Percentiles rank a stretch among this genome's conserved stretches.
Evolutionary conservation across 2,797 vertebrate species (phyloP).

Genomic region (Ataeniobius toweri): DNA sequence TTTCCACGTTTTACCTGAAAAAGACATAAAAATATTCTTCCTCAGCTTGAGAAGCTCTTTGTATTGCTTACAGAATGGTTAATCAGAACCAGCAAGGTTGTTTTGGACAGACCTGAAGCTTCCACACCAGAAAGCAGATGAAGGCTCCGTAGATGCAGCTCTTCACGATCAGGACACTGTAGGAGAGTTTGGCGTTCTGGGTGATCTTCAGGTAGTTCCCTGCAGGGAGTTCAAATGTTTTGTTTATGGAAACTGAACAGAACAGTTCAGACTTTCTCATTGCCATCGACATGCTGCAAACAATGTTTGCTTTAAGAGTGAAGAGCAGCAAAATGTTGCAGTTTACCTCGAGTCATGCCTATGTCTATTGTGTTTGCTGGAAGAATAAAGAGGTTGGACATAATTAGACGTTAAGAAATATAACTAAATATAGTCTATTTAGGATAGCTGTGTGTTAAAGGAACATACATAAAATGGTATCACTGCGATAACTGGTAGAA

Average conservation of each 20-base stretch:
- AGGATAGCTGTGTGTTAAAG: not conserved
- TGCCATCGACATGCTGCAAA: not conserved
- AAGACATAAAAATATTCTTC: not conserved
- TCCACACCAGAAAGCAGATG: conserved; percentile 65
- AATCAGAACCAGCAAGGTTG: not conserved
- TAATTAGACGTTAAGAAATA: not conserved
- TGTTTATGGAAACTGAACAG: not conserved
- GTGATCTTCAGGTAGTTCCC: conserved; percentile 38
- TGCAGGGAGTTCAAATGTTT: conserved; percentile 28
- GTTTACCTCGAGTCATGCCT: conserved; percentile 5
- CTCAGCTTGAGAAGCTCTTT: not conserved
- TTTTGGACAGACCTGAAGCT: conserved; percentile 60
- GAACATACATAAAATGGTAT: not conserved
- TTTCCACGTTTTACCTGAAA: conserved; percentile 48
- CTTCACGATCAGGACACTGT: conserved; percentile 67
- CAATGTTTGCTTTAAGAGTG: not conserved
- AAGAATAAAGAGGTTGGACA: not conserved
- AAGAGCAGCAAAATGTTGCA: not conserved
- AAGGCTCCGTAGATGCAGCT: conserved; percentile 73
- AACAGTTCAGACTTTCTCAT: not conserved
- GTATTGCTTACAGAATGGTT: not conserved
- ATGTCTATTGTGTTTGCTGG: rapidly evolving
- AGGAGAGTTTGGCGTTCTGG: conserved; percentile 58
- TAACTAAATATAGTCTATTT: not conserved
- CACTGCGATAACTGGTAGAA: rapidly evolving